These are phyloP conservation scores for Andricus curvator DNA, from an alignment of 2,888 invertebrate genomes.

Conservation along the genomic window DNA sequence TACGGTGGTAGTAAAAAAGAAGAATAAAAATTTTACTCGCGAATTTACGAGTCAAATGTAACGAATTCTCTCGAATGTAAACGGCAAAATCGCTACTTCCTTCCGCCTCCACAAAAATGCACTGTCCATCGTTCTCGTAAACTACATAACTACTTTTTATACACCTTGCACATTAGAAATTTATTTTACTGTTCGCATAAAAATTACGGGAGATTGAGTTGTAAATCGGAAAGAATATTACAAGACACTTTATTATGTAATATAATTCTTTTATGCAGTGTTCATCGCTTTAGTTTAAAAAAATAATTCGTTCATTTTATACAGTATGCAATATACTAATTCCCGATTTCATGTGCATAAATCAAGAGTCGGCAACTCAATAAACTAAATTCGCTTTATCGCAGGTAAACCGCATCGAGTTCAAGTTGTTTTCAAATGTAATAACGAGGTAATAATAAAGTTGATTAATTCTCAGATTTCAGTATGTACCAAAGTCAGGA, in stretches of 20 bases:
- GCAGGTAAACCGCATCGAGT: not conserved
- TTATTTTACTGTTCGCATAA: not conserved
- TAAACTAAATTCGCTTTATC: not conserved
- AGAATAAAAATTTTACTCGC: constrained; percentile 3
- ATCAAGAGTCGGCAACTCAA: not conserved
- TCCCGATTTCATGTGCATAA: not conserved
- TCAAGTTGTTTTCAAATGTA: not conserved
- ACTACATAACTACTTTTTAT: not conserved
- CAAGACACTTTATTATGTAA: too few species aligned
- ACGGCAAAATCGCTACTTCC: not conserved
- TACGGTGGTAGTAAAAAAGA: constrained; percentile 48
- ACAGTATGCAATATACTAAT: too few species aligned
- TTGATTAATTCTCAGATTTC: constrained; percentile 3
- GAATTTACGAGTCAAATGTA: constrained; percentile 18
- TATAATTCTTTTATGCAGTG: too few species aligned
- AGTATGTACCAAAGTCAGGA: not conserved
- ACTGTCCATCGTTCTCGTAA: not conserved
- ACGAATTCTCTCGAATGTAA: constrained; percentile 23
- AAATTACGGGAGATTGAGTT: not conserved
- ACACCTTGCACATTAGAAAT: not conserved
- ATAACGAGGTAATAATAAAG: constrained; percentile 4
- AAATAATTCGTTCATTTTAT: too few species aligned
- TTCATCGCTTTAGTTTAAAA: too few species aligned
- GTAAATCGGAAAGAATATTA: too few species aligned
- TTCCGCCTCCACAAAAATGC: not conserved